phyloP scores from a whole-genome alignment of 2,797 vertebrate genomes.

The Scyliorhinus canicula region DNA sequence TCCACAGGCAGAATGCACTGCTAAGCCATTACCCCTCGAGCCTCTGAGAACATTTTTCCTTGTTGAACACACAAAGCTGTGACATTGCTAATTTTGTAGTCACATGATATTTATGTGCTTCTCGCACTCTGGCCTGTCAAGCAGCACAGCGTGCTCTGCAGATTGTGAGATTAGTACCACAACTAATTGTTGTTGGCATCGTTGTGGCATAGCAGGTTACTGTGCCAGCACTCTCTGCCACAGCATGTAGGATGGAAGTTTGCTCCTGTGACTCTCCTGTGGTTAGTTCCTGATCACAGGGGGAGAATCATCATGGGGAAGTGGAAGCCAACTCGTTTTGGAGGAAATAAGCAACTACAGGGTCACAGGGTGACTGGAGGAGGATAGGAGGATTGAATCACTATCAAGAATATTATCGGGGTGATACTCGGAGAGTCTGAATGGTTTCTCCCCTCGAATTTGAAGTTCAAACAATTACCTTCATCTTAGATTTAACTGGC shows the following conservation, averaged over 20 bases:
- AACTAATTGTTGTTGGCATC: constrained; percentile 36
- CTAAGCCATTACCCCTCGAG: background rate
- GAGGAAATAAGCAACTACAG: background rate
- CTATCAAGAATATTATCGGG: background rate
- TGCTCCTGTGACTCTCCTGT: constrained; percentile 36
- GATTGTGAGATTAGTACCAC: constrained; percentile 35
- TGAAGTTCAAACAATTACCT: background rate
- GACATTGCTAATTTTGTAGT: constrained; percentile 27
- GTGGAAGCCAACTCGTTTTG: constrained; percentile 1
- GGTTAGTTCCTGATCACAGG: constrained; percentile 25
- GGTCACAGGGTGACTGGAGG: background rate
- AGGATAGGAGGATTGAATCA: background rate
- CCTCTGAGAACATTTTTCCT: background rate
- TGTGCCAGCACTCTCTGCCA: constrained; percentile 21
- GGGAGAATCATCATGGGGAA: constrained; percentile 25
- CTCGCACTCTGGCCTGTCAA: constrained; percentile 18
- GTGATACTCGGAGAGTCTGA: background rate
- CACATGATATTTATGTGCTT: constrained; percentile 28
- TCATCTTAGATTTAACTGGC: background rate
- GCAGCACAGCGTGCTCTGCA: constrained; percentile 32
- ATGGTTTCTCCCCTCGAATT: background rate
- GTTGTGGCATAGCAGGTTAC: constrained; percentile 21
- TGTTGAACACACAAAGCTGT: constrained; percentile 28
- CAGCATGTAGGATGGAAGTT: constrained; percentile 35
- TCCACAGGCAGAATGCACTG: background rate